These are phyloP conservation scores for Sebastolobus alascanus DNA, from an alignment of 2,797 vertebrate species.

Conservation along the genomic window DNA sequence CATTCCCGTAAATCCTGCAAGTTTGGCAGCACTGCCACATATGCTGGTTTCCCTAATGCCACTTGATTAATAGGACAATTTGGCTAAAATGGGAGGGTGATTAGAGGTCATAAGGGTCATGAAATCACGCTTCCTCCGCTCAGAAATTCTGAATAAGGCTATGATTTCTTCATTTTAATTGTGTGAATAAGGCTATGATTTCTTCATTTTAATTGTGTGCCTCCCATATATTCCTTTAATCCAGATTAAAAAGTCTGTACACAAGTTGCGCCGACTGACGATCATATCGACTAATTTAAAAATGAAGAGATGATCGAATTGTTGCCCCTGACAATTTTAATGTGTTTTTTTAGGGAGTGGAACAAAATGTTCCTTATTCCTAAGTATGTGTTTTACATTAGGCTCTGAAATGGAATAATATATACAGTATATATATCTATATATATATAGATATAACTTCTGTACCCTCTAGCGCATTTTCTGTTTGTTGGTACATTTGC, in stretches of 20 bases:
- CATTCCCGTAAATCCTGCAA: constrained; percentile 9
- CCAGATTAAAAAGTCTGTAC: background rate
- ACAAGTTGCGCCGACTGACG: background rate
- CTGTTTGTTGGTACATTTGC: background rate
- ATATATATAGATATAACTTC: background rate
- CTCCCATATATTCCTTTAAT: background rate
- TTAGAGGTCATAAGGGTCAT: background rate
- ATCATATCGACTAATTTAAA: background rate
- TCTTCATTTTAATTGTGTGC: background rate
- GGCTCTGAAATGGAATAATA: background rate
- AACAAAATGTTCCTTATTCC: background rate
- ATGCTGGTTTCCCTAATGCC: constrained; percentile 3
- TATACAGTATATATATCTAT: too few relatives aligned
- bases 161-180: background rate
- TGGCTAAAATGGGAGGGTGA: background rate
- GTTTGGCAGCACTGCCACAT: background rate
- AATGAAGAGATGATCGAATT: background rate
- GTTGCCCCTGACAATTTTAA: background rate
- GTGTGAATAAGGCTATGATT: background rate
- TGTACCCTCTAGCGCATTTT: background rate
- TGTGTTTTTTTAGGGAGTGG: background rate
- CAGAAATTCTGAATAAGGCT: background rate
- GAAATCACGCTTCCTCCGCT: background rate
- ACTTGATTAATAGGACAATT: constrained; percentile 28
- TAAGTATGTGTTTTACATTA: background rate